Evolutionary conservation across 2,797 vertebrate genomes (phyloP), one percentile per base, ranked within the genome.

Genomic region (Muscicapa comitata): DNA sequence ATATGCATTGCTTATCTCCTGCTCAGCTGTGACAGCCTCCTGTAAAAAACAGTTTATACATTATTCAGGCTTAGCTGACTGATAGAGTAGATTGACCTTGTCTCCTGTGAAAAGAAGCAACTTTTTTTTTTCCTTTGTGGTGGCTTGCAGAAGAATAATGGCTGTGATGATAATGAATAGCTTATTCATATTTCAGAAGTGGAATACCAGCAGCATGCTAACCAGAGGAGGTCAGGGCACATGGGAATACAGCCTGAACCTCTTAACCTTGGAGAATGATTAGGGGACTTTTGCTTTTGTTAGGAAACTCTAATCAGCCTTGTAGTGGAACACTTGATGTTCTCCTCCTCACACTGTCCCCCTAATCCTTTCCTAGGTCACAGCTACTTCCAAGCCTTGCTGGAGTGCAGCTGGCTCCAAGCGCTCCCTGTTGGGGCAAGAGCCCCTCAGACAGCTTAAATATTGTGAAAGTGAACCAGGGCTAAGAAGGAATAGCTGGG

Each of bases 121-220:
- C 85, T 88, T 90, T 43, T 45, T 45, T 78, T 15, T 79, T 10
- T 1, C 47, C 79, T 91, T 92, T 62, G 75, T 86, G 66, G 79
- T 86, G 76, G 67, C 55, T 96, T 24, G 55, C 66, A 68, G 85
- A 78, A 91, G 92, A 94, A 70, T 88, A 96, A 95, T 84, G 85
- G 40, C 89, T 84, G 74, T 84, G 85, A 70, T 90, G 87, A 93
- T 96, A 95, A 96, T 90, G 82, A 95, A 95, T 59, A 90, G 91
- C 92, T 95, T 90, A 86, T 95, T 95, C 95, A 93, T 96, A 91
- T 96, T 97, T 94, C 91, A 90, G 76, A 81, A 50, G 66, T 90
- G 91, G 91, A 94, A 91, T 86, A 57, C 66, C 62, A 75, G 29
- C 15, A 84, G 87, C 82, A 76, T 93, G 89, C 94, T 96, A 95